These are phyloP conservation scores for Acrocera orbiculus DNA, from an alignment of 2,888 invertebrate genomes.

Conservation along the genomic window DNA sequence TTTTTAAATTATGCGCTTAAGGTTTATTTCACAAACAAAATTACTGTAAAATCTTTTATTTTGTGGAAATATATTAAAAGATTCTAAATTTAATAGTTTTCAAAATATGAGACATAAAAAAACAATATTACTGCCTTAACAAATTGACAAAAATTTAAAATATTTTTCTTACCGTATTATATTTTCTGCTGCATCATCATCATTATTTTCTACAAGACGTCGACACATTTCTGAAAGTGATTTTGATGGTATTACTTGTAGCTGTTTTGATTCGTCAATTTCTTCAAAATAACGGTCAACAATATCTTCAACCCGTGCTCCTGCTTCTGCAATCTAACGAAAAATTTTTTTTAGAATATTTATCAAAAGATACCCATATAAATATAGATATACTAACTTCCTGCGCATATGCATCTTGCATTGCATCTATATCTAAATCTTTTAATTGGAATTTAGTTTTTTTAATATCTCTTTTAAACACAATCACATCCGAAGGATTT, in stretches of 20 bases:
- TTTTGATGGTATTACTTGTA: slow-evolving; percentile 54
- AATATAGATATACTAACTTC: slow-evolving; percentile 11
- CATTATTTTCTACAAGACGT: slow-evolving; percentile 43
- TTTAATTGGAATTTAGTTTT: slow-evolving; percentile 17
- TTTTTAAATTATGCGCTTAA: too few species aligned
- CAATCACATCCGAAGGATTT: slow-evolving; percentile 67
- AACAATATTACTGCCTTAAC: too few species aligned
- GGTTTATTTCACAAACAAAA: too few species aligned
- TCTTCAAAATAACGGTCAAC: slow-evolving; percentile 42
- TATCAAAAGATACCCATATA: too few species aligned
- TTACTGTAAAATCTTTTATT: too few species aligned
- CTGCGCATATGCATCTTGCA: slow-evolving; percentile 20
- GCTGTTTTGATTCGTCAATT: slow-evolving; percentile 34
- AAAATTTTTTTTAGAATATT: too few species aligned
- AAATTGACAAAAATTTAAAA: not conserved
- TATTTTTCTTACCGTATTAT: slow-evolving; percentile 33
- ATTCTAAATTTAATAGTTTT: too few species aligned
- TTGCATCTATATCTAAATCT: slow-evolving; percentile 21
- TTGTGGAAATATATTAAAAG: not conserved
- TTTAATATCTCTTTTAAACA: slow-evolving; percentile 43
- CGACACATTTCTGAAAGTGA: slow-evolving; percentile 60
- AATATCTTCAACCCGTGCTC: slow-evolving; percentile 36
- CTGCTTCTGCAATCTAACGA: too few species aligned
- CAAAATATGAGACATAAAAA: too few species aligned
- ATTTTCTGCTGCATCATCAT: slow-evolving; percentile 36